Conservation (phyloP, 92 coral and sea anemone genomes). For the Parazoanthus swiftii region DNA sequence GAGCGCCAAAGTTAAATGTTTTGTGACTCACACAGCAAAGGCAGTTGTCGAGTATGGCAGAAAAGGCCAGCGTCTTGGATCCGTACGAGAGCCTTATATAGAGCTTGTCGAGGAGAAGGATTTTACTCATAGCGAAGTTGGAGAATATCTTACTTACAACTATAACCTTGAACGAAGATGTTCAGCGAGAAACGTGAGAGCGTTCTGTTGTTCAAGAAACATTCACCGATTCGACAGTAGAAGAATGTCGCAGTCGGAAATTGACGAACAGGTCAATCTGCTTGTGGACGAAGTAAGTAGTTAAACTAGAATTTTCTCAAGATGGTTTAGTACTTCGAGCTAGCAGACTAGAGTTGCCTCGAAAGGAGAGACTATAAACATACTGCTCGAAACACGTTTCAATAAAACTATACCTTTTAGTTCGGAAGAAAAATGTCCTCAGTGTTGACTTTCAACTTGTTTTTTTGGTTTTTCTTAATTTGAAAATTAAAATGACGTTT, state of each 20-base stretch:
- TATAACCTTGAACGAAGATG: background rate
- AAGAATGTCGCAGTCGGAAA: constrained; percentile 12
- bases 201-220: constrained; percentile 4
- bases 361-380: no score
- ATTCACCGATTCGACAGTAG: constrained; percentile 21
- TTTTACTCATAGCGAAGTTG: constrained; percentile 13
- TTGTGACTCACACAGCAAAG: background rate
- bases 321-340: no score
- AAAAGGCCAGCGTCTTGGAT: constrained; percentile 7
- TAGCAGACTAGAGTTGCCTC: no score
- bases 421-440: no score
- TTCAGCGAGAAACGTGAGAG: constrained; percentile 4
- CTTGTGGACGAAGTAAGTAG: constrained; percentile 12
- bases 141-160: background rate
- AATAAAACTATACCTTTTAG: no score
- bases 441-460: no score
- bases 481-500: no score
- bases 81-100: constrained; percentile 17
- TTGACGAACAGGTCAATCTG: background rate
- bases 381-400: no score
- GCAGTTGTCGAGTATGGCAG: background rate
- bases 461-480: no score
- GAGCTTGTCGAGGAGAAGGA: constrained; percentile 22
- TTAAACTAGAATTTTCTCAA: no score
- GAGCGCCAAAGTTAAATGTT: background rate